Evolutionary conservation across 2,113 vertebrate genomes (phyloP), one percentile per base, ranked within the genome.

Genomic region (Percopsis transmontana): DNA sequence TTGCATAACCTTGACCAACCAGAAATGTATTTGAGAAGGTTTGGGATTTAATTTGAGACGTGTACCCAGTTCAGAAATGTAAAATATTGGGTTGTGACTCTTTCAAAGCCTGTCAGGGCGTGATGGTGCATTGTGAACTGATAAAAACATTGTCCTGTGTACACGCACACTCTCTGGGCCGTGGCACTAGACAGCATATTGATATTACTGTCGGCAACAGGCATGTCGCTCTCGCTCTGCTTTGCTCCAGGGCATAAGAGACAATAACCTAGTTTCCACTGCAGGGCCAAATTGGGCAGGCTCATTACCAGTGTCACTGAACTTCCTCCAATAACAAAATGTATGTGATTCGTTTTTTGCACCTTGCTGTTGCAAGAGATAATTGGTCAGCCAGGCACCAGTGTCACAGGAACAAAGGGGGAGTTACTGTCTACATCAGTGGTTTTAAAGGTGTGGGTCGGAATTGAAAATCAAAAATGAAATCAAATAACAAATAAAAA

Each of bases 261-360:
- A 82, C 73, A 86, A 83, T 87, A 88, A 90, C 85, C 88, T 68
- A 14, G 60, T 87, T 88, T 90, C 76, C 71, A 76, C 61, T 75
- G 81, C 78, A 21, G 68, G 76, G 72, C 70, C 58, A 15, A 52
- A 55, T 11, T 21, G 53, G 70, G 65, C 71, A 39, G 16, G 61
- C 60, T 81, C 74, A 24, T 68, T 76, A 87, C 68, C 67, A 59
- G 20, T 44, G 55, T 55, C 65, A 68, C 23, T 52, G 18, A 18
- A 58, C 38, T 19, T 9, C 27, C 1, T 18, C 8, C 38, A 58
- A 45, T 20, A 57, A 71, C 23, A 47, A 67, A 70, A 62, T 53
- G 13, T 67, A 67, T 62, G 16, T 15, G 33, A 57, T 69, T 67
- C 73, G 15, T 50, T 76, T 53, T 40, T 20, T 18, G 27, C 27